A percentile compares a stretch with the other conserved stretches of the same genome.
phyloP scores from a whole-genome alignment of 2,888 invertebrate genomes.

The Lissonota sp. region DNA sequence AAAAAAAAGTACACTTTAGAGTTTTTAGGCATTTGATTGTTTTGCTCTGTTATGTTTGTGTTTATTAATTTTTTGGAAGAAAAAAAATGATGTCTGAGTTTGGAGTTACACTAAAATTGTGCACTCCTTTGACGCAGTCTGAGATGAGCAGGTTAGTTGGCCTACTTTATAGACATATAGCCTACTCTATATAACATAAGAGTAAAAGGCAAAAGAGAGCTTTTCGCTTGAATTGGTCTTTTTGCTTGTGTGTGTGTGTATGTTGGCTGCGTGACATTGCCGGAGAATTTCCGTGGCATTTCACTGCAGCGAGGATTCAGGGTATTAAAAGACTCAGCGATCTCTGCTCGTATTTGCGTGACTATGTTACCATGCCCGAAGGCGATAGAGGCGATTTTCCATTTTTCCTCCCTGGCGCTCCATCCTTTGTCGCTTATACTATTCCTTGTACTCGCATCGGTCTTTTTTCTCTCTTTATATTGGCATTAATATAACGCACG shows the following conservation, averaged over 20 bases:
- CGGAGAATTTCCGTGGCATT: constrained; percentile 4
- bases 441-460: constrained; percentile 5
- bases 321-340: constrained; percentile 21
- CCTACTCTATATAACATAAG: neutral
- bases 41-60: too few species aligned
- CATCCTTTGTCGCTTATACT: constrained; percentile 3
- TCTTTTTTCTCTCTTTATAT: neutral
- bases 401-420: neutral
- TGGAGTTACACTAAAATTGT: too few species aligned
- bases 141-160: constrained; percentile 27
- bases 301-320: neutral
- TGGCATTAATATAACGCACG: too few species aligned
- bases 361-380: constrained; percentile 31
- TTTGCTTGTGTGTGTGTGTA: constrained; percentile 14
- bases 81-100: too few species aligned
- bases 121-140: constrained; percentile 26
- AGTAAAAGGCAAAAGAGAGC: constrained; percentile 11
- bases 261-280: constrained; percentile 37
- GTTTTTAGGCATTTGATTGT: too few species aligned
- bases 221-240: neutral
- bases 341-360: constrained; percentile 31
- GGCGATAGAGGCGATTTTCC: constrained; percentile 34
- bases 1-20: too few species aligned
- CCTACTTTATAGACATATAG: constrained; percentile 22
- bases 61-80: too few species aligned